These are phyloP conservation scores for Schizopygopsis pylzovi DNA, from an alignment of 2,797 vertebrate species.

Conservation along the genomic window DNA sequence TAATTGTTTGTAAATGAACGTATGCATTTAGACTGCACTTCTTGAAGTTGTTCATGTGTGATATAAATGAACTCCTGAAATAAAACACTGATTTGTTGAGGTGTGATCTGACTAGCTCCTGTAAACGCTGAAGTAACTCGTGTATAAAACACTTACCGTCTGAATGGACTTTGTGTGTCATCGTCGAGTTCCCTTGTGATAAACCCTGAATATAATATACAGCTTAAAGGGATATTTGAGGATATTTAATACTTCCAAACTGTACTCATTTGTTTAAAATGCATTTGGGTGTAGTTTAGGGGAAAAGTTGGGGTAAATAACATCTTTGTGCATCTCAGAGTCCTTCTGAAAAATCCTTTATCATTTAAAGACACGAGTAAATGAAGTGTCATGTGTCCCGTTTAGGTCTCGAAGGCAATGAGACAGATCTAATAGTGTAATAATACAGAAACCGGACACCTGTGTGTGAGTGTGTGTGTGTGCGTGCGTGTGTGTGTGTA, in stretches of 20 bases:
- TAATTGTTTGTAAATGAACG: not conserved
- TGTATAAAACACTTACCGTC: not conserved
- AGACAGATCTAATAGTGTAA: conserved; percentile 31
- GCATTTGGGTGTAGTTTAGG: not conserved
- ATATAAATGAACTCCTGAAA: not conserved
- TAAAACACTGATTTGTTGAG: not conserved
- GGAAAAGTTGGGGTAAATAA: not conserved
- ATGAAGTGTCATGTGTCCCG: not conserved
- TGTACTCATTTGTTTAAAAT: not conserved
- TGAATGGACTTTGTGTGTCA: not conserved
- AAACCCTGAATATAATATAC: not conserved
- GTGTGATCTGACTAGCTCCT: not conserved
- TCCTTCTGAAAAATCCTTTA: not conserved
- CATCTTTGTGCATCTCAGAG: not conserved
- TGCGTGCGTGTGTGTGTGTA: not conserved
- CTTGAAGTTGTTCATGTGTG: not conserved
- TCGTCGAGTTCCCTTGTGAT: not conserved
- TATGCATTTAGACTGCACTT: not conserved
- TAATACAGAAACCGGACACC: conserved; percentile 27
- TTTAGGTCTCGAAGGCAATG: not conserved
- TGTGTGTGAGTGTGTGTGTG: not conserved
- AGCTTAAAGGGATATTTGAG: conserved; percentile 6
- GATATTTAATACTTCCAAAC: not conserved
- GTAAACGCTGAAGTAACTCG: not conserved
- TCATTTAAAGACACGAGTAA: not conserved